Evolutionary conservation across 2,797 vertebrate genomes (phyloP), one percentile per base, ranked within the genome.

Genomic region (Muscicapa comitata): DNA sequence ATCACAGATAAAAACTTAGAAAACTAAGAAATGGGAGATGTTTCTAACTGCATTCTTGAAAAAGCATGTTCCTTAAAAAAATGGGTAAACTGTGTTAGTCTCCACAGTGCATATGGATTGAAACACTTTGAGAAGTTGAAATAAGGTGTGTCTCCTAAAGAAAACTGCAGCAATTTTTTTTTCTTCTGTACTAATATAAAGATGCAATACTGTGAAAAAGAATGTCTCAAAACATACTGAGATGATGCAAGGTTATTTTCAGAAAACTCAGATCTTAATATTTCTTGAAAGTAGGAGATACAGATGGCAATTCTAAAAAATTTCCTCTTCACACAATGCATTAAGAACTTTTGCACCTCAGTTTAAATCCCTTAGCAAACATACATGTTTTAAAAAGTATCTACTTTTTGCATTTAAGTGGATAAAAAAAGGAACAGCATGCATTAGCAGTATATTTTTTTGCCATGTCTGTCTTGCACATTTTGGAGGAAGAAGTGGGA

Each of bases 351-450:
- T 54, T 78, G 18, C 9, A 37, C 25, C 42, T 57, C 74, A 78
- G 73, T 93, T 62, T 86, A 62, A 66, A 70, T 59, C 51, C 23
- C 38, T 80, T 50, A 72, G 11, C 51, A 86, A 80, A 33, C 0
- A 0, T 43, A 5, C 10, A 19, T 24, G 13, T 78, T 67, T 40
- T 37, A 80, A 81, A 72, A 86, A 26, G 6, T 54, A 47, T 73
- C 72, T 92, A 81, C 92, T 53, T 96, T 75, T 93, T 38, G 18
- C 18, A n/a, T 91, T 89, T 93, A 94, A 77, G 95, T 96, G 95
- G 97, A 98, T 97, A 97, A 97, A 65, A 65, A 98, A 93, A 96
- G 5, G 31, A 87, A 10, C 14, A 58, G 35, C 3, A 2, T 97
- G 95, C 92, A 93, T 93, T 98, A 93, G 76, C 55, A 59, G 4